Evolutionary conservation across 2,888 invertebrate genomes (phyloP), one percentile per base, ranked within the genome.

Genomic region (Andricus curvator): DNA sequence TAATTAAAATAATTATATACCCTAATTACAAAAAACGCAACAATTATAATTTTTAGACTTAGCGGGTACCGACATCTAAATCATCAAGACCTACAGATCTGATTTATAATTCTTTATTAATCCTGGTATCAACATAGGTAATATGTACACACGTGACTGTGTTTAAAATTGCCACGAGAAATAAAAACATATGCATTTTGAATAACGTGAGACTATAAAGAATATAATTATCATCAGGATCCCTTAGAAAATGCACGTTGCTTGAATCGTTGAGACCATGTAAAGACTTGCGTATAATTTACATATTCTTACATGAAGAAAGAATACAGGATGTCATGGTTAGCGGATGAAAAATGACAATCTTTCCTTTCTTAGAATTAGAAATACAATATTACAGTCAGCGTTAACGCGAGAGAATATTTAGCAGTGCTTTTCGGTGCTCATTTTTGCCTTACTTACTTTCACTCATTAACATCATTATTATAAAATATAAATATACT

Each of bases 201-300:
- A 86, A 90, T 90, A 90, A 91, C 91, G 88, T 89, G 88, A 88
- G 86, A 88, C 88, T 89, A 89, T 91, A 90, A 90, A 90, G 90
- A 89, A 90, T 90, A 90, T 90, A 89, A 87, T 86, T 85, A 84
- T 86, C 81, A 84, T 83, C 86, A 86, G 84, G 85, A 85, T 66
- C 84, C 84, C 83, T 81, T 86, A 78, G 80, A 82, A 90, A 88
- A 86, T 86, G 87, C 84, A 83, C 84, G 85, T 83, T 87, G 88
- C 84, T 89, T 85, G 85, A 86, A 74, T 74, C 33, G 56, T 74
- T 33, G 56, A 56, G 29, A 51, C 6, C 74, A 56, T 74, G 74
- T 74, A 74, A 74, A 74, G 60, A 56, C n/a, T 68, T 68, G 68
- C 68, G 48, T 48, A 48, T 44, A 68, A 68, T 68, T 33, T 56